Evolutionary conservation across 2,888 invertebrate species (phyloP).

Genomic region (Plebejus argus): DNA sequence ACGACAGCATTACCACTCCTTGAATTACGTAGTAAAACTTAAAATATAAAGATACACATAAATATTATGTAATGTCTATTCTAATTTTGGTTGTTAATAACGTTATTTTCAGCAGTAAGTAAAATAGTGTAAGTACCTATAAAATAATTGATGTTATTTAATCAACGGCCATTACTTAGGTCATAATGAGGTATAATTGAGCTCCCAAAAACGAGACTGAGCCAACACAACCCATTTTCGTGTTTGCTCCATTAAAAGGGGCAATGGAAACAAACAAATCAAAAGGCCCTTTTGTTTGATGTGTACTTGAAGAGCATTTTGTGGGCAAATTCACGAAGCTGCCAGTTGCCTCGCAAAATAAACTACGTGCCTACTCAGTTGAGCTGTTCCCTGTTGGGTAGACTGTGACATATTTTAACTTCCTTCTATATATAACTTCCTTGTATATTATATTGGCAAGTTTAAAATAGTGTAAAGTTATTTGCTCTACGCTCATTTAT

Average conservation of each 20-base stretch:
- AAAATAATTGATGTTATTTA: not conserved
- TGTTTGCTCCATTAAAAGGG: constrained; percentile 75
- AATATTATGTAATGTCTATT: no score
- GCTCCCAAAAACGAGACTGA: constrained; percentile 45
- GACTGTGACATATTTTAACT: no score
- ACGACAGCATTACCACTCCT: no score
- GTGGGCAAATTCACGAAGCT: constrained; percentile 41
- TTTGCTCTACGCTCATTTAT: no score
- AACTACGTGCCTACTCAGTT: not conserved
- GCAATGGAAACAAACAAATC: constrained; percentile 62
- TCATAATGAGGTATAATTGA: constrained; percentile 47
- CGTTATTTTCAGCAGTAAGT: not conserved
- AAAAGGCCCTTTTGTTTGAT: constrained; percentile 58
- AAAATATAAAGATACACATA: no score
- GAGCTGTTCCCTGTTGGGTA: not conserved
- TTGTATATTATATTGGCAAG: no score
- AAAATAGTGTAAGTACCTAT: no score
- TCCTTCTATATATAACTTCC: no score
- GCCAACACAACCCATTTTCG: constrained; percentile 53
- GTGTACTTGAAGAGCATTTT: constrained; percentile 48
- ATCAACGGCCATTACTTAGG: constrained; percentile 47
- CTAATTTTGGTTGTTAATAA: no score
- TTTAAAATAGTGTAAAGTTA: no score
- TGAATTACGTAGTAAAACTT: no score
- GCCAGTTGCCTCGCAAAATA: constrained; percentile 32